Base-by-base conservation (phyloP, 1,140 invertebrate species). In the Ips nitidus region DNA sequence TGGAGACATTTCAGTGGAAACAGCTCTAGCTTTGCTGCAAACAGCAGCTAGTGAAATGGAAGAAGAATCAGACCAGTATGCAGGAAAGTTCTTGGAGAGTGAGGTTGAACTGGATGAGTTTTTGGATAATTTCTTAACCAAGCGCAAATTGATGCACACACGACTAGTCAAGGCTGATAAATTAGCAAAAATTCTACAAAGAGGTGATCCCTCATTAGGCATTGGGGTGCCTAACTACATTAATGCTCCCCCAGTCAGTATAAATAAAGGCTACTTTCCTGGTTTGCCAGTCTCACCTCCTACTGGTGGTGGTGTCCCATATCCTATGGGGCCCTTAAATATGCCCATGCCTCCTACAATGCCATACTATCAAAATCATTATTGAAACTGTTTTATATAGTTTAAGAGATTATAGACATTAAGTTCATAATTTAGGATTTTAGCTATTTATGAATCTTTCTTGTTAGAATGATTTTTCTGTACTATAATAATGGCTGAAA, bases 81-180 rank as follows among this genome's bases (percentile, higher is more conserved):
- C 91, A 1, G 88, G 93, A 77, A 87, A 89, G 70, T 94, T 95
- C 79, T 82, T 93, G 52, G 83, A 87, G 41, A 88, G 88, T 50
- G 87, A 90, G 70, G 82, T 88, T 8, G 87, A 90, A 72, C 84
- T 93, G 1, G 93, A 95, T 37, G 85, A 88, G 67, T 95, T 94
- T 76, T 79, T 95, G 4, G 89, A 90, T 43, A 85, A 92, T 64
- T 95, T 94, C 80, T 82, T 91, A 58, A 83, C 84, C 1, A 83
- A 86, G 71, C 83, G 93, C 6, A 92, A 90, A 77, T 79, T 87
- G 42, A 92, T 94, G 85, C 93, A 95, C 77, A 73, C 92, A 52
- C 83, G 91, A 47, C 88, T 91, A 77, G 88, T 95, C 0, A 95
- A 95, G 83, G 87, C 91, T 8, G 93, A 95, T 62, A 95, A 95